phyloP scores from a whole-genome alignment of 1,140 invertebrate genomes.

The Achatina immaculata region DNA sequence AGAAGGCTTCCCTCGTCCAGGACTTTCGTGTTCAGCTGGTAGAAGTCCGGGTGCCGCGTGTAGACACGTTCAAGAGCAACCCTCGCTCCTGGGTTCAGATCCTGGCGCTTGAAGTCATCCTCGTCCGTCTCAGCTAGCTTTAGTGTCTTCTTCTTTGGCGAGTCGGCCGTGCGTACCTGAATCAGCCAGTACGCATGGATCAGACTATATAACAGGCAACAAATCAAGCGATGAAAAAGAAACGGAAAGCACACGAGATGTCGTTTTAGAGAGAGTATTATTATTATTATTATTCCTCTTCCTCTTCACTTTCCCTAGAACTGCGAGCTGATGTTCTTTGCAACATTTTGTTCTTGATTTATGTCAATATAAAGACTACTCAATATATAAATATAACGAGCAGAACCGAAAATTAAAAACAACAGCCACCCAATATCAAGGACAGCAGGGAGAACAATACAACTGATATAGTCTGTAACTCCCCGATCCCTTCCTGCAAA shows the following conservation, averaged over 20 bases:
- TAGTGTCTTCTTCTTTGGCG: conserved; percentile 26
- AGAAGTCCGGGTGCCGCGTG: conserved; percentile 52
- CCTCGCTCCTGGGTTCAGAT: conserved; percentile 52
- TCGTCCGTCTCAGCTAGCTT: conserved; percentile 43
- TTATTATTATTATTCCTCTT: too few relatives aligned
- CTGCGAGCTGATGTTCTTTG: too few relatives aligned
- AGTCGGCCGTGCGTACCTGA: conserved; percentile 28
- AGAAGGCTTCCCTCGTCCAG: conserved; percentile 55
- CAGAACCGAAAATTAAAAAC: too few relatives aligned
- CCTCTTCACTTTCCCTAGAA: too few relatives aligned
- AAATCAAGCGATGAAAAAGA: conserved; percentile 5
- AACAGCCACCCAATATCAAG: too few relatives aligned
- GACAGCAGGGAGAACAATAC: too few relatives aligned
- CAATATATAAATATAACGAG: too few relatives aligned
- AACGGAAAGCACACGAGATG: background rate
- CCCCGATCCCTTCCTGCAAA: too few relatives aligned
- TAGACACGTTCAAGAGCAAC: conserved; percentile 51
- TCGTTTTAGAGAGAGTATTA: too few relatives aligned
- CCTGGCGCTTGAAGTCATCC: conserved; percentile 54
- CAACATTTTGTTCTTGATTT: too few relatives aligned
- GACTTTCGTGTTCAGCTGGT: conserved; percentile 53
- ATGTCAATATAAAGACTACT: too few relatives aligned
- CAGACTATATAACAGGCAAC: conserved; percentile 32
- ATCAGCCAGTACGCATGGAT: background rate
- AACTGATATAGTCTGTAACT: too few relatives aligned